Evolutionary conservation across 2,888 invertebrate genomes (phyloP).

Genomic region (Nomada flava): DNA sequence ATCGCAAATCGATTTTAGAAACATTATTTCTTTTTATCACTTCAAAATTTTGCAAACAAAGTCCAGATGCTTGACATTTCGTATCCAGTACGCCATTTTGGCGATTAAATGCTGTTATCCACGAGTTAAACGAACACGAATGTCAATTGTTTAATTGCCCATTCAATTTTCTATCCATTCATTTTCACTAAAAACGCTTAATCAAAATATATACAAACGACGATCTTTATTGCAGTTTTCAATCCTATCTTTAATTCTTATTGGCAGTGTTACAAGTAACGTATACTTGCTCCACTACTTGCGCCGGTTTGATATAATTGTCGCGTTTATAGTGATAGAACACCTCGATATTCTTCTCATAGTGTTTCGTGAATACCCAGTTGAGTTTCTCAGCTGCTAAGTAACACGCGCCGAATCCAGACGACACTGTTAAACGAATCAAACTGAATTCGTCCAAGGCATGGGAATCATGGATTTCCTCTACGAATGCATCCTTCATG

Average conservation of each 20-base stretch:
- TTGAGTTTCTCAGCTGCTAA: constrained; percentile 90
- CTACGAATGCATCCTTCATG: constrained; percentile 89
- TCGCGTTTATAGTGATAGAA: constrained; percentile 87
- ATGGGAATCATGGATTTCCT: constrained; percentile 84
- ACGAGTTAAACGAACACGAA: constrained; percentile 15
- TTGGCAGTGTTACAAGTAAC: neutral
- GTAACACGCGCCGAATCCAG: constrained; percentile 94
- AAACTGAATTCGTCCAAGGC: constrained; percentile 87
- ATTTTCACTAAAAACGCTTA: constrained; percentile 12
- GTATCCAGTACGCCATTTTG: neutral
- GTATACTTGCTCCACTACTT: neutral
- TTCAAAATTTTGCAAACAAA: constrained; percentile 36
- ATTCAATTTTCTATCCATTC: neutral
- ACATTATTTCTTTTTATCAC: constrained; percentile 53
- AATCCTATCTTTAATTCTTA: neutral
- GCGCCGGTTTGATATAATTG: constrained; percentile 46
- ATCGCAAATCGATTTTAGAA: constrained; percentile 55
- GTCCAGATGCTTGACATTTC: neutral
- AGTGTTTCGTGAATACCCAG: constrained; percentile 88
- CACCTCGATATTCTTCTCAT: constrained; percentile 88
- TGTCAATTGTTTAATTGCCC: constrained; percentile 34
- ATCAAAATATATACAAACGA: neutral
- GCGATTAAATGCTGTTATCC: constrained; percentile 6
- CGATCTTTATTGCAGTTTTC: neutral
- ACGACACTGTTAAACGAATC: constrained; percentile 89